Base-by-base conservation (phyloP, 2,888 invertebrate genomes). In the Netelia fuscicornis region DNA sequence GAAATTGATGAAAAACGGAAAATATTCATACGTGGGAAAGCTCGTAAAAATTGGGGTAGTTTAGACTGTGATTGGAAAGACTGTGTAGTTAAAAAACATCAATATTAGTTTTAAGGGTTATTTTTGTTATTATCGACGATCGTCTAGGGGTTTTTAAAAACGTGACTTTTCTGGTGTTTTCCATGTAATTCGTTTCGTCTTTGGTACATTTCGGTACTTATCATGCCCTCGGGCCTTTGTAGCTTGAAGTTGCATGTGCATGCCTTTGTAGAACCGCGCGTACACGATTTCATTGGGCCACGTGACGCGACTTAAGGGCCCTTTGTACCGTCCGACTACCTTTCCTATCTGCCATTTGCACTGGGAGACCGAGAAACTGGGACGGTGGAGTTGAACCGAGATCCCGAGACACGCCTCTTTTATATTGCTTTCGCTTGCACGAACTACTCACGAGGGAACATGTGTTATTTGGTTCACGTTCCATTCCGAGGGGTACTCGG, bases 281-380 rank as follows among this genome's bases (percentile, higher is more conserved):
- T 42, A 44, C 62, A 70, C 70, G 48, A 80, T 64, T 80, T 80
- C 74, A 52, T 11, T 42, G 80, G 44, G 54, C 74, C 72, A 54
- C 72, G 62, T 62, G 72, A 74, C 74, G 80, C 62, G 83, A 42
- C 70, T 72, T 74, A 17, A 72, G 62, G 48, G 64, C 74, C 30
- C 71, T 71, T 71, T 56, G 30, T 20, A 71, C 48, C 71, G 71
- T 71, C 37, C 56, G 56, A 62, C 72, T 71, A 56, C 48, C 62
- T 48, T 13, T 48, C 11, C 48, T 56, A 56, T 71, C 56, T 56
- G 71, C 56, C 54, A 37, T 71, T 71, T 56, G 71, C 71, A 71
- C 37, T 6, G 52, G 2, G 56, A 58, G 56, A 71, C 30, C 71
- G 71, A 17, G 37, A 42, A 56, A 71, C 56, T 10, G 37, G 71